A percentile compares a stretch with the other conserved stretches of the same genome.
Conservation (phyloP, 2,113 vertebrate genomes). For the Gadus macrocephalus region DNA sequence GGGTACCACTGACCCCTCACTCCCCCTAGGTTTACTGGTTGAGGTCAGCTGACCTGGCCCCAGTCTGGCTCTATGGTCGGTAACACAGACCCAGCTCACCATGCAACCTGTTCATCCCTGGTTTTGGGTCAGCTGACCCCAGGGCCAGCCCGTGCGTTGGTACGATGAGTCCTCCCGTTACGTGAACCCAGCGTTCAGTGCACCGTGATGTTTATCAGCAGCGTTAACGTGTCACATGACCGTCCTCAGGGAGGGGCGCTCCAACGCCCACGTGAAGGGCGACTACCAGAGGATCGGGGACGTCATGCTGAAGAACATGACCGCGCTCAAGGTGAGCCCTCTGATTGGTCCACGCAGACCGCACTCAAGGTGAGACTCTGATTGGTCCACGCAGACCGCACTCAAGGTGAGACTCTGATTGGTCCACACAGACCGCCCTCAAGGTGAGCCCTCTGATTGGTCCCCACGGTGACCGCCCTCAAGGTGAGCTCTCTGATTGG, state of each 20-base stretch:
- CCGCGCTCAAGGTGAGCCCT: constrained; percentile 78
- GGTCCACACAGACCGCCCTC: constrained; percentile 49
- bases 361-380: constrained; percentile 78
- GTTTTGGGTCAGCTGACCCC: no score
- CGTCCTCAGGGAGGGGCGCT: constrained; percentile 82
- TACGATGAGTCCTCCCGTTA: no score
- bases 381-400: constrained; percentile 14
- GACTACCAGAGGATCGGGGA: constrained; percentile 87
- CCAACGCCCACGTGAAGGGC: constrained; percentile 72
- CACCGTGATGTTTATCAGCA: not conserved
- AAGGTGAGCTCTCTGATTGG: constrained; percentile 72
- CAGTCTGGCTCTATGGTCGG: no score
- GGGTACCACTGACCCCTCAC: constrained; percentile 7
- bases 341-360: not conserved
- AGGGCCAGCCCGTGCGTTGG: no score
- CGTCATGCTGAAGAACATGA: constrained; percentile 89
- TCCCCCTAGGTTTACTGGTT: no score
- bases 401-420: constrained; percentile 77
- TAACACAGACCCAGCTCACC: no score
- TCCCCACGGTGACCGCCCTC: constrained; percentile 49
- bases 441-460: constrained; percentile 72
- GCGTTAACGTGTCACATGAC: not conserved
- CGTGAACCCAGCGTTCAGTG: not conserved
- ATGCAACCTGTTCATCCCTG: no score
- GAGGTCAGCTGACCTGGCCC: no score